Base-by-base conservation (phyloP, 2,888 invertebrate species). In the Steromphala cineraria region DNA sequence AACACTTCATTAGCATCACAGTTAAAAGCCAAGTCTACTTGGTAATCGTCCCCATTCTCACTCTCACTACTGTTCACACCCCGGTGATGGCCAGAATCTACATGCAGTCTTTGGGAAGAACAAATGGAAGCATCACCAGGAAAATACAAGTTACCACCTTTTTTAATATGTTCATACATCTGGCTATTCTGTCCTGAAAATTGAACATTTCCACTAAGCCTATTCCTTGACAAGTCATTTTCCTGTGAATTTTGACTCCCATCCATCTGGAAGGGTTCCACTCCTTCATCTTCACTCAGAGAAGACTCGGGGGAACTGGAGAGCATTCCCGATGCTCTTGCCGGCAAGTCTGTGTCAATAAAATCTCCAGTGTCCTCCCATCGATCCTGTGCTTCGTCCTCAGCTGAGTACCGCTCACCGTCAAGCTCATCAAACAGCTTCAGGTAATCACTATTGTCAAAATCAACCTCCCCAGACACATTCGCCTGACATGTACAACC, bases 341-440 rank as follows among this genome's bases (percentile, higher is more conserved):
- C 85, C n/a, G 91, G 90, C 36, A 92, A 85, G 82, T 92, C 92
- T 56, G 91, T 87, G 81, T 92, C 92, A 79, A 92, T 92, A 81
- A 90, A 92, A 81, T 92, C 92, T 7, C 91, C 91, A n/a, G 88
- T 87, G 67, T 92, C 92, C 67, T 91, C 92, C 78, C 85, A 84
- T 80, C 83, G 86, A 67, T 81, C 80, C n/a, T 46, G 80, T 62
- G 24, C 40, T 17, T 78, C 67, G 28, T 53, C 53, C 19, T 76
- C 55, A 10, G 36, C 71, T 4, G 71, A 71, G 36, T 71, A 71
- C 2, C 36, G 71, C 24, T 76, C 76, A 55, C 76, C 53, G 55
- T 55, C 53, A 8, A 76, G 17, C 19, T 76, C 55, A 76, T 55
- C 55, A 5, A 53, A 55, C 53, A 53, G 55, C n/a, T 55, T 76